A percentile compares a stretch with the other conserved stretches of the same genome.
Conservation (phyloP, 2,888 invertebrate genomes). For the Polyommatus iphigenia region DNA sequence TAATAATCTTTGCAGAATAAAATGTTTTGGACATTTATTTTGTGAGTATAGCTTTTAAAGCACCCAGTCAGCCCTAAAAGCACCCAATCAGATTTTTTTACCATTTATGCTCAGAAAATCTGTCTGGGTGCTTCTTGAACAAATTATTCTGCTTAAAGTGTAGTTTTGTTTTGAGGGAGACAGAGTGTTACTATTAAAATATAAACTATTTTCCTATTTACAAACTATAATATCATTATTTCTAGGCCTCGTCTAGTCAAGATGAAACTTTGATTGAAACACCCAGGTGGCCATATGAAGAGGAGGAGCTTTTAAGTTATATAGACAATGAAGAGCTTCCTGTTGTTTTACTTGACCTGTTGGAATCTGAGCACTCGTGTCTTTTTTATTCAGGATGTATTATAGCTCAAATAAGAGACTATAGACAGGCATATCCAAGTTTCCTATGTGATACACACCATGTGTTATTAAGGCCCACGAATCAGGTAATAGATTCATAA, state of each 20-base stretch:
- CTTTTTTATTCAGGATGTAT: slow-evolving; percentile 95
- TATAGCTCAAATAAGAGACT: slow-evolving; percentile 94
- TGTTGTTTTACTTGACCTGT: slow-evolving; percentile 89
- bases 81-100: too few relatives aligned
- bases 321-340: slow-evolving; percentile 96
- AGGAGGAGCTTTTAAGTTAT: slow-evolving; percentile 91
- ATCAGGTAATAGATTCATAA: slow-evolving; percentile 81
- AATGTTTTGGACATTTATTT: too few relatives aligned
- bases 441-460: slow-evolving; percentile 91
- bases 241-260: slow-evolving; percentile 52
- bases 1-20: too few relatives aligned
- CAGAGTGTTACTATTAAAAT: too few relatives aligned
- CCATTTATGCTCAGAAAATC: too few relatives aligned
- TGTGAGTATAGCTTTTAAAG: too few relatives aligned
- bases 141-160: too few relatives aligned
- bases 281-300: slow-evolving; percentile 92
- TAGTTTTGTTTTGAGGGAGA: too few relatives aligned
- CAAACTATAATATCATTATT: slow-evolving; percentile 9
- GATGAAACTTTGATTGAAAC: slow-evolving; percentile 88
- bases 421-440: slow-evolving; percentile 89
- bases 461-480: slow-evolving; percentile 92
- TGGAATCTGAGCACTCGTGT: slow-evolving; percentile 91
- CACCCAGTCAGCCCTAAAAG: too few relatives aligned
- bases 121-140: too few relatives aligned
- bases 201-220: background rate